phyloP scores from a whole-genome alignment of 2,797 vertebrate species.

The Gymnoscopelus microlampas region DNA sequence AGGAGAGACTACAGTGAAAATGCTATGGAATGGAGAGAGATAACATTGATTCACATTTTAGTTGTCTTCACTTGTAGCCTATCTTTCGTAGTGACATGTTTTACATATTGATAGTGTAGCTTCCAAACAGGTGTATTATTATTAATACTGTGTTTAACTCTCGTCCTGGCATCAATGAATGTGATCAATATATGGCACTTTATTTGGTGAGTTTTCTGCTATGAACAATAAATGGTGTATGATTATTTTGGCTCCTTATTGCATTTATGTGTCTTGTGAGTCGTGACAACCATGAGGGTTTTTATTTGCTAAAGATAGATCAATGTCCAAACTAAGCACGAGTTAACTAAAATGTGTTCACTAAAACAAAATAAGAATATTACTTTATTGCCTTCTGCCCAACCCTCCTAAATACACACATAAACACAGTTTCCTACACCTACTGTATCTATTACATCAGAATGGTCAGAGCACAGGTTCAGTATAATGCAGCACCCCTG shows the following conservation, averaged over 20 bases:
- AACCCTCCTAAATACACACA: too few species aligned
- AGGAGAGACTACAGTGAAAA: constrained; percentile 10
- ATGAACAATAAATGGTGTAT: constrained; percentile 65
- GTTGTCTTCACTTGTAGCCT: not conserved
- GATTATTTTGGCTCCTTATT: constrained; percentile 41
- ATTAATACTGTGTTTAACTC: constrained; percentile 43
- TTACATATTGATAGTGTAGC: constrained; percentile 28
- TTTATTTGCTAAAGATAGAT: not conserved
- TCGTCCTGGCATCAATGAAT: constrained; percentile 55
- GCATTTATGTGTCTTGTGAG: constrained; percentile 22
- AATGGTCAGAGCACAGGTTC: too few species aligned
- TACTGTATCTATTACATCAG: too few species aligned
- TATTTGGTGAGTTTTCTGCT: constrained; percentile 56
- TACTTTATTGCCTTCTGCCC: too few species aligned
- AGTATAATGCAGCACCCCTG: too few species aligned
- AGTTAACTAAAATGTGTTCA: too few species aligned
- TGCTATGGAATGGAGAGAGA: constrained; percentile 22
- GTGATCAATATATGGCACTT: constrained; percentile 65
- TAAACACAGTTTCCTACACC: too few species aligned
- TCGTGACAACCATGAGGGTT: not conserved
- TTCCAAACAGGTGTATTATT: constrained; percentile 28
- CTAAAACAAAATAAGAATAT: too few species aligned
- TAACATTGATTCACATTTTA: not conserved
- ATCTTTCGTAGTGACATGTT: constrained; percentile 5
- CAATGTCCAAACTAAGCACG: not conserved